Base-by-base conservation (phyloP, 2,797 vertebrate genomes). In the Myripristis murdjan region DNA sequence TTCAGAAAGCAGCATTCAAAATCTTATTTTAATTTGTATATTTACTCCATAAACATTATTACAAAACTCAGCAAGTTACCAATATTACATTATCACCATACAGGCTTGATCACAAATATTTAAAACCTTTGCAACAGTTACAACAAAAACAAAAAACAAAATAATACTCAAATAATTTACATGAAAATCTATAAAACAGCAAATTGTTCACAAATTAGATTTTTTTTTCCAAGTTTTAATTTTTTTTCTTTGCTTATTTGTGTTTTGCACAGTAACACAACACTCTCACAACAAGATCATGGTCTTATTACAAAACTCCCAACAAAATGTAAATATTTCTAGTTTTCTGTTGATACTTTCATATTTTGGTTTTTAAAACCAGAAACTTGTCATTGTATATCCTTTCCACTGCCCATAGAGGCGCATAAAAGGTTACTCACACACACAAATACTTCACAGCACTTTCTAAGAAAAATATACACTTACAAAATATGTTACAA, bases 401-500 rank as follows among this genome's bases (percentile, higher is more conserved):
- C 97, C 98, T 99, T 99, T 98, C 96, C 96, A 97, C 95, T 95
- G 96, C 97, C 97, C 95, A 95, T 87, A 92, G 84, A 95, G 96
- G 97, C 96, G 96, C 96, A 96, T 96, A 97, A 98, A 98, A 98
- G 98, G 97, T 97, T 95, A 97, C 93, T 93, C 94, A 97, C 97
- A 96, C 97, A 97, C 98, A 99, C 97, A 97, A 98, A 99, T 97
- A 99, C 97, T 98, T 98, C 98, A 99, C 98, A 97, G 96, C 98
- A 99, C 98, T 99, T 99, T 95, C 98, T 99, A 99, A 98, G 97
- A 99, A 99, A 99, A 99, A 99, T 99, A 99, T 98, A 99, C 98
- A 99, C 97, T 98, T 99, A 99, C 97, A 99, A 99, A 99, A 99
- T 99, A 99, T 99, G 95, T 98, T 99, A 99, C 98, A 99, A 99